A percentile compares a stretch with the other conserved stretches of the same genome.
phyloP scores from a whole-genome alignment of 2,797 vertebrate species.

The Eospalax fontanierii region DNA sequence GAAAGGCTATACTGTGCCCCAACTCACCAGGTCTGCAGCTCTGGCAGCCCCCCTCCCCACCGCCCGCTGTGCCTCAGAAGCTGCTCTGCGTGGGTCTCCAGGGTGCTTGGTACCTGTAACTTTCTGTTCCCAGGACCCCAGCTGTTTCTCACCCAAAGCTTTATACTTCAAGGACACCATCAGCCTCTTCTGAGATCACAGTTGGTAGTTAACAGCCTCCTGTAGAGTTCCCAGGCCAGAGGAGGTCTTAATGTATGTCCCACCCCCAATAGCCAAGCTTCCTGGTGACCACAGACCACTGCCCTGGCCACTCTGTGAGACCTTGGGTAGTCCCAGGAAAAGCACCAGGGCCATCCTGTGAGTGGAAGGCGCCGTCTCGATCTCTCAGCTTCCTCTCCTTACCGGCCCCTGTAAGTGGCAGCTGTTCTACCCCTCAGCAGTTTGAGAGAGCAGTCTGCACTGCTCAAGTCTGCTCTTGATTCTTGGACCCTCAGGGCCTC shows the following conservation, averaged over 20 bases:
- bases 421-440: background rate
- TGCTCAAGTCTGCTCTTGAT: background rate
- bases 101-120: constrained; percentile 77
- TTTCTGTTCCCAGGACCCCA: background rate
- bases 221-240: background rate
- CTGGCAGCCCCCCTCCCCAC: background rate
- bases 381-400: background rate
- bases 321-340: background rate
- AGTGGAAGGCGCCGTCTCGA: background rate
- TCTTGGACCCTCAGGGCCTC: background rate
- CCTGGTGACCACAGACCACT: background rate
- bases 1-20: constrained; percentile 60
- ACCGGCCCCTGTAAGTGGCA: background rate
- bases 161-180: background rate
- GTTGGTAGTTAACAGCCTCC: background rate
- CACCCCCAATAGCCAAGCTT: background rate
- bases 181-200: background rate
- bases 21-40: constrained; percentile 76
- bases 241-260: background rate
- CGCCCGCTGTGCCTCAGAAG: constrained; percentile 46
- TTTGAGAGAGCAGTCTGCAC: background rate
- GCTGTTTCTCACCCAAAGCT: background rate
- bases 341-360: background rate
- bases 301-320: background rate
- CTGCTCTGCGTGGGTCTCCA: constrained; percentile 68